A percentile compares a stretch with the other conserved stretches of the same genome.
Evolutionary conservation across 2,113 vertebrate species (phyloP).

Genomic region (Dicerorhinus sumatrensis): DNA sequence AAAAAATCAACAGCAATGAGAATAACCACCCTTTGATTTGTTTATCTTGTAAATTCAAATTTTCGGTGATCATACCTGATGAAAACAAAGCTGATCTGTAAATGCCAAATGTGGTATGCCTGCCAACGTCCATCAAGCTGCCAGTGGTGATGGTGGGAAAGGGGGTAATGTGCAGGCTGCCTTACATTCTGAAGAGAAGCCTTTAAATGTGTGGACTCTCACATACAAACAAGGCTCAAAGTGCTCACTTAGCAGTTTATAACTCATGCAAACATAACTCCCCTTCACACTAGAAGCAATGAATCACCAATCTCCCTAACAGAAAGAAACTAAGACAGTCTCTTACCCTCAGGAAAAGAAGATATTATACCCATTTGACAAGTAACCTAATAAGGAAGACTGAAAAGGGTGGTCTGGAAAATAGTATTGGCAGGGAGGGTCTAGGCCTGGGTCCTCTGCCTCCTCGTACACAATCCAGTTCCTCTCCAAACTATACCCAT

Average conservation of each 20-base stretch:
- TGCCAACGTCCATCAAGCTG: background rate
- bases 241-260: background rate
- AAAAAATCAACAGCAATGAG: background rate
- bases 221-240: too few relatives aligned
- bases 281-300: background rate
- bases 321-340: background rate
- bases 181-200: background rate
- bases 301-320: background rate
- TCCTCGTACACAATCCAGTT: background rate
- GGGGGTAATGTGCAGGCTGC: background rate
- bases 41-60: constrained; percentile 1
- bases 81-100: background rate
- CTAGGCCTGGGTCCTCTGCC: background rate
- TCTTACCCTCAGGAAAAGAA: background rate
- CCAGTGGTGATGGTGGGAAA: background rate
- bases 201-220: background rate
- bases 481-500: background rate
- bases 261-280: background rate
- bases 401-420: background rate
- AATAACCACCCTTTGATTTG: background rate
- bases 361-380: background rate
- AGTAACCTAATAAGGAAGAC: background rate
- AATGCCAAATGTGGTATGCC: background rate
- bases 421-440: background rate
- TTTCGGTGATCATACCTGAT: background rate